A percentile compares a stretch with the other conserved stretches of the same genome.
Conservation (phyloP, 2,113 vertebrate genomes). For the Cyprinodon variegatus region DNA sequence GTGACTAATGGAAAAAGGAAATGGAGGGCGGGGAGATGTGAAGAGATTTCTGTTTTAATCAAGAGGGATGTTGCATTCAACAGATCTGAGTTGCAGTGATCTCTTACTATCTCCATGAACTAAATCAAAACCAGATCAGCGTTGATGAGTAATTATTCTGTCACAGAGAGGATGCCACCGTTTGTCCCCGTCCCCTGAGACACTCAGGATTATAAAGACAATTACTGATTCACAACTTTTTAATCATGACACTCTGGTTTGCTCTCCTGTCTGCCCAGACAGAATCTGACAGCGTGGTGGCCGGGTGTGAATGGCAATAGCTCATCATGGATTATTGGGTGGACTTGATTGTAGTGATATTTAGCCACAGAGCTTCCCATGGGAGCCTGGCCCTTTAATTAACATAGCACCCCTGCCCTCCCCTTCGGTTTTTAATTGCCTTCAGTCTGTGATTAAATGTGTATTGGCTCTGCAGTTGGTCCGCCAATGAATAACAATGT, state of each 20-base stretch:
- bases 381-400: constrained; percentile 76
- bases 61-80: constrained; percentile 34
- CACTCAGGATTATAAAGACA: constrained; percentile 32
- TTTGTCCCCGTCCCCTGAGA: constrained; percentile 7
- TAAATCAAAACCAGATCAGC: not conserved
- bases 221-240: constrained; percentile 50
- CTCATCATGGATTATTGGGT: constrained; percentile 66
- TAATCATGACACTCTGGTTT: constrained; percentile 63
- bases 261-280: constrained; percentile 57
- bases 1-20: constrained; percentile 74
- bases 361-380: constrained; percentile 76
- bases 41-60: constrained; percentile 54
- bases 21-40: constrained; percentile 58
- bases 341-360: constrained; percentile 75
- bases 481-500: constrained; percentile 83
- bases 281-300: constrained; percentile 64
- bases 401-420: constrained; percentile 74
- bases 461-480: constrained; percentile 82
- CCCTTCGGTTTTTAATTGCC: constrained; percentile 81
- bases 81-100: constrained; percentile 2
- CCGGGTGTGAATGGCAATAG: constrained; percentile 63
- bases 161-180: not conserved
- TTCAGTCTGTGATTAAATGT: constrained; percentile 82
- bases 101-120: not conserved
- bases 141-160: not conserved